A percentile compares a stretch with the other conserved stretches of the same genome.
Conservation (phyloP, 2,113 vertebrate genomes). For the Callipepla californica region DNA sequence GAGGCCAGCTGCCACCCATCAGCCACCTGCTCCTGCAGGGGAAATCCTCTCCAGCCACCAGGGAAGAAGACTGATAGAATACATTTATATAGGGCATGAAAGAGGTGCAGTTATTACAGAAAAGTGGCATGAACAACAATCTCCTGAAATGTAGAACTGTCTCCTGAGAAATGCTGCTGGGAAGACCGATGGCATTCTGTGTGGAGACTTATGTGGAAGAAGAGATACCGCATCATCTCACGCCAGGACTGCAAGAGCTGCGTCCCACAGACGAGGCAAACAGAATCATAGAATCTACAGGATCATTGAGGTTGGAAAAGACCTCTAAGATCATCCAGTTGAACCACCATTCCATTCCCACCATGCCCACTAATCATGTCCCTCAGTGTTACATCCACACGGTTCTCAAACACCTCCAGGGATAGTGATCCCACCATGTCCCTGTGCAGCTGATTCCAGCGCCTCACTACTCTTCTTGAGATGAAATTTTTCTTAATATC, state of each 20-base stretch:
- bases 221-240: neutral
- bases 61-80: neutral
- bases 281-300: too few relatives aligned
- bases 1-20: neutral
- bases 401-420: too few relatives aligned
- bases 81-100: neutral
- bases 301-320: too few relatives aligned
- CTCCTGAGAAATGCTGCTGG: neutral
- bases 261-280: neutral
- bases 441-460: too few relatives aligned
- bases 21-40: accelerated
- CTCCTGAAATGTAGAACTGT: neutral
- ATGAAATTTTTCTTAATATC: too few relatives aligned
- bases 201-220: neutral
- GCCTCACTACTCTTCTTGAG: too few relatives aligned
- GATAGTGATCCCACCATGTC: too few relatives aligned
- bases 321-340: too few relatives aligned
- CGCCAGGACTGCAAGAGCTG: neutral
- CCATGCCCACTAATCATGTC: too few relatives aligned
- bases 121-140: neutral
- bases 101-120: neutral
- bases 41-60: accelerated
- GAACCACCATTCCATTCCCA: too few relatives aligned
- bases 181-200: neutral
- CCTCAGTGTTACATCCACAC: too few relatives aligned